These are phyloP conservation scores for Saguinus midas DNA, from an alignment of 2,113 vertebrate genomes.

Conservation along the genomic window DNA sequence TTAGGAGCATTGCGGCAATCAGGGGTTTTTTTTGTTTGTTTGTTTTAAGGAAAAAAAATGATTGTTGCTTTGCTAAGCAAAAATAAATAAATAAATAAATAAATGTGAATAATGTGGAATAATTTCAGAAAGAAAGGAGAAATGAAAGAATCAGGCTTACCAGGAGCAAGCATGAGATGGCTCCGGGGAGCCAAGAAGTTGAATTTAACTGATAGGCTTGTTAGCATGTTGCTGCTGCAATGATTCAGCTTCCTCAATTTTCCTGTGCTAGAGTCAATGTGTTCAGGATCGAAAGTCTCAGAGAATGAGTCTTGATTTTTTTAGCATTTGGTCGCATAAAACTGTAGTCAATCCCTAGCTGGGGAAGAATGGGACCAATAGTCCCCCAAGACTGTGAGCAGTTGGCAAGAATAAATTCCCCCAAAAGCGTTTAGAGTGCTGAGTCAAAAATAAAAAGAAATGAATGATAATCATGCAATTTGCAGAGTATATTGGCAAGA, in stretches of 20 bases:
- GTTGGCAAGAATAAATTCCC: background rate
- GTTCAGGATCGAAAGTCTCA: background rate
- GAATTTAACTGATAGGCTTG: background rate
- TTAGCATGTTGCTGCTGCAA: rapidly evolving
- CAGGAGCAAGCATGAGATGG: background rate
- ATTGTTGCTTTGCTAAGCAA: background rate
- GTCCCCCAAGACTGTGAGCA: background rate
- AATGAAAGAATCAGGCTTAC: background rate
- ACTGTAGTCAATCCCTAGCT: background rate
- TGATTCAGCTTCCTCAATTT: background rate
- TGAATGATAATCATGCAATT: background rate
- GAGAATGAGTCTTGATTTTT: background rate
- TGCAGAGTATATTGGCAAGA: background rate
- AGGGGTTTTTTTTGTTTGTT: background rate
- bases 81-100: background rate
- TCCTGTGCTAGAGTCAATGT: background rate
- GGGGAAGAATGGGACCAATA: background rate
- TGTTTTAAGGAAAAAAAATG: background rate
- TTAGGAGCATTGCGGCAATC: background rate
- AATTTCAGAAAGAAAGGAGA: background rate
- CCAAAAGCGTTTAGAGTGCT: background rate
- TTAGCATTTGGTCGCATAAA: background rate
- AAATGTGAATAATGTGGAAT: background rate
- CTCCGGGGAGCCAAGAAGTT: background rate
- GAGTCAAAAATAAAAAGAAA: conserved; percentile 25